Conservation (phyloP, 2,797 vertebrate species). For the Crypturellus tataupa region DNA sequence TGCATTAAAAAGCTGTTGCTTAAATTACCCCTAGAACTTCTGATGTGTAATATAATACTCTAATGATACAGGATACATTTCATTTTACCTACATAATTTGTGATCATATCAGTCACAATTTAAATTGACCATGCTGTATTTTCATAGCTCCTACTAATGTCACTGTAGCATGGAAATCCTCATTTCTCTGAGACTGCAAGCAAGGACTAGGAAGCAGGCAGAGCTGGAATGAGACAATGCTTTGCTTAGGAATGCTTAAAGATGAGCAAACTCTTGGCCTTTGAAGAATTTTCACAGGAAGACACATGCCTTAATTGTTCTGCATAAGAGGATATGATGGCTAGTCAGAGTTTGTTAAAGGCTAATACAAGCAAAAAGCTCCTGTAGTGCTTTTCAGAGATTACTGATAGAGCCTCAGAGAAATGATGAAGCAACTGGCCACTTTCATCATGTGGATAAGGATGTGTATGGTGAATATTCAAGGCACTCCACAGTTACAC, state of each 20-base stretch:
- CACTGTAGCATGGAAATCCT: background rate
- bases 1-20: background rate
- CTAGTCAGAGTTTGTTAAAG: background rate
- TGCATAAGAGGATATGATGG: background rate
- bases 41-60: background rate
- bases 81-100: background rate
- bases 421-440: background rate
- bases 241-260: background rate
- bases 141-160: background rate
- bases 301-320: background rate
- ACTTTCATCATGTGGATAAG: background rate
- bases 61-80: background rate
- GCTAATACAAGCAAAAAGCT: background rate
- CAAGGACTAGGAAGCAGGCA: background rate
- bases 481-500: background rate
- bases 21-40: background rate
- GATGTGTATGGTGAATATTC: background rate
- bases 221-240: background rate
- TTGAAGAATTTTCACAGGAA: conserved; percentile 8
- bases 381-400: background rate
- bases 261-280: background rate
- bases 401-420: background rate
- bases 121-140: background rate
- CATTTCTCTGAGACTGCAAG: background rate
- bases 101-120: background rate